These are phyloP conservation scores for Montipora efflorescens DNA, from an alignment of 64 coral and sea anemone genomes.

Conservation along the genomic window DNA sequence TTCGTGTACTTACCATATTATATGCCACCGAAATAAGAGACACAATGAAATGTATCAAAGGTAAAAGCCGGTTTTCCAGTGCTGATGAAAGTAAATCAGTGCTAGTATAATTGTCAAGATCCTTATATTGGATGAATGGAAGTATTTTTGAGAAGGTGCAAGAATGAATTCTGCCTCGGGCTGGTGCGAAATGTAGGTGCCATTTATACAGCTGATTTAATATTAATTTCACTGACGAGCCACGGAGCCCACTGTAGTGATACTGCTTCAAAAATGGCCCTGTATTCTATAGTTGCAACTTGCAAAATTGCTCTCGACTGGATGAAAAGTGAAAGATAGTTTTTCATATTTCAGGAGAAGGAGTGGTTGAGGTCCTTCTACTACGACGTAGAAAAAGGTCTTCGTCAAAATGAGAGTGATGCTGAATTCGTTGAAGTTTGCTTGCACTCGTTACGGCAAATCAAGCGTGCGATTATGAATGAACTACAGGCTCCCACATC, in stretches of 20 bases:
- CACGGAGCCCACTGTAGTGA: too few relatives aligned
- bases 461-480: not conserved
- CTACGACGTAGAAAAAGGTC: constrained; percentile 31
- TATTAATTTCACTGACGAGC: too few relatives aligned
- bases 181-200: constrained; percentile 14
- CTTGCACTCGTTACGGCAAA: not conserved
- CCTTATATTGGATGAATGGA: not conserved
- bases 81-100: too few relatives aligned
- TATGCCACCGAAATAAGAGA: too few relatives aligned
- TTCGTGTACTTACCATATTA: too few relatives aligned
- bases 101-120: not conserved
- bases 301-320: too few relatives aligned
- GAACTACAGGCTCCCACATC: not conserved
- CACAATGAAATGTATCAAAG: too few relatives aligned
- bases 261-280: too few relatives aligned
- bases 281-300: too few relatives aligned
- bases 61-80: too few relatives aligned
- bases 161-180: not conserved
- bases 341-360: constrained; percentile 21
- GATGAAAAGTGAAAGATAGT: not conserved
- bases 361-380: constrained; percentile 25
- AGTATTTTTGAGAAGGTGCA: constrained; percentile 31
- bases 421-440: constrained; percentile 39
- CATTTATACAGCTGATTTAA: not conserved
- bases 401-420: constrained; percentile 51